Evolutionary conservation across 2,797 vertebrate genomes (phyloP).

Genomic region (Arctocebus calabarensis): DNA sequence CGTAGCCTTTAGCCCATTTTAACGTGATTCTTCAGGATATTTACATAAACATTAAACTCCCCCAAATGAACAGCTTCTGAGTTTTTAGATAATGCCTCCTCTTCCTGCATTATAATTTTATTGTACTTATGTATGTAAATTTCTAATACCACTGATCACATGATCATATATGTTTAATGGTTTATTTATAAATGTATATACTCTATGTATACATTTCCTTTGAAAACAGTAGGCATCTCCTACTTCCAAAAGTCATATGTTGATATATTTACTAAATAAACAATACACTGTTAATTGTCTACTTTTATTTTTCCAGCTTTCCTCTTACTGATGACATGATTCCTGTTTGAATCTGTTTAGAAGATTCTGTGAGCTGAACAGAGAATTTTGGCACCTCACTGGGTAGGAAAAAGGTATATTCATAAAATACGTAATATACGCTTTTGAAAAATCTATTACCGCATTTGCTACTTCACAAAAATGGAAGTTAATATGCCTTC

Average conservation of each 20-base stretch:
- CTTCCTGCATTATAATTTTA: not conserved
- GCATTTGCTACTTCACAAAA: not conserved
- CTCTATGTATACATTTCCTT: not conserved
- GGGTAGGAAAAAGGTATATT: constrained; percentile 82
- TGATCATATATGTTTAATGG: not conserved
- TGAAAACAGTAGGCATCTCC: not conserved
- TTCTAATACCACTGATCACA: too few relatives aligned
- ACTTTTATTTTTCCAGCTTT: constrained; percentile 83
- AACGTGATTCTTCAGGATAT: not conserved
- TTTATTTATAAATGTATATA: not conserved
- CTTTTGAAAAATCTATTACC: constrained; percentile 22
- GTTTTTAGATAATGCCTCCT: constrained; percentile 31
- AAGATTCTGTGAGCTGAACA: constrained; percentile 82
- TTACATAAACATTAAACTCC: not conserved
- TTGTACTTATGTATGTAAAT: not conserved
- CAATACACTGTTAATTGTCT: not conserved
- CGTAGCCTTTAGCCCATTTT: not conserved
- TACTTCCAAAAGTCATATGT: not conserved
- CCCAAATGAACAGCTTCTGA: not conserved
- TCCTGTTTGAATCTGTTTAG: constrained; percentile 85
- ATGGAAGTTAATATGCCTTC: not conserved
- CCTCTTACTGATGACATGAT: constrained; percentile 82
- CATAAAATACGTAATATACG: not conserved
- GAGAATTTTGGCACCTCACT: constrained; percentile 74
- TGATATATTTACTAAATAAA: not conserved